A percentile compares a stretch with the other conserved stretches of the same genome.
phyloP scores from a whole-genome alignment of 2,888 invertebrate species.

The Drosophila antonietae region DNA sequence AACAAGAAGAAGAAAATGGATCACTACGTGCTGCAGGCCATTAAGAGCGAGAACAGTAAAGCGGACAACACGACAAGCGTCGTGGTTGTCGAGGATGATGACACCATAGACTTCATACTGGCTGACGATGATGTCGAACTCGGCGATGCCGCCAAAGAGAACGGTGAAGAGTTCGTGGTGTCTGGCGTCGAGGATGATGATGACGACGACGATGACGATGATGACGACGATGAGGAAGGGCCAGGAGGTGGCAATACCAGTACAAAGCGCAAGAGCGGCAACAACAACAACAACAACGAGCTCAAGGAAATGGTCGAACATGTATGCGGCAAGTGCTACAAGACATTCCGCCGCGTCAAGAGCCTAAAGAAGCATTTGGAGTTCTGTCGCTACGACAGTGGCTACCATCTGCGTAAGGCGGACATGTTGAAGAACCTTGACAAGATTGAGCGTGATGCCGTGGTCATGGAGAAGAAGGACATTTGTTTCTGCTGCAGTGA shows the following conservation, averaged over 20 bases:
- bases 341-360: constrained; percentile 82
- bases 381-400: constrained; percentile 82
- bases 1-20: constrained; percentile 75
- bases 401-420: constrained; percentile 78
- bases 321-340: constrained; percentile 84
- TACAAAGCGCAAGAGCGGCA: constrained; percentile 23
- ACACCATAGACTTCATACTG: constrained; percentile 79
- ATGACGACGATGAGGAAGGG: constrained; percentile 55
- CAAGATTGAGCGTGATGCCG: constrained; percentile 82
- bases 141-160: constrained; percentile 32
- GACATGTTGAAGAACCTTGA: constrained; percentile 82
- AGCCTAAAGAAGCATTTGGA: constrained; percentile 82
- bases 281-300: constrained; percentile 44
- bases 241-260: neutral
- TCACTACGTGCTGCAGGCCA: constrained; percentile 79
- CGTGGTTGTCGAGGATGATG: constrained; percentile 66
- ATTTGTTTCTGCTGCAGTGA: constrained; percentile 84
- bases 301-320: constrained; percentile 83
- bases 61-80: constrained; percentile 39
- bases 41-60: constrained; percentile 74
- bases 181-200: constrained; percentile 60
- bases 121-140: constrained; percentile 68
- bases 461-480: constrained; percentile 82
- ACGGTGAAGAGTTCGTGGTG: constrained; percentile 61
- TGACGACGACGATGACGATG: constrained; percentile 57